phyloP scores from a whole-genome alignment of 64 coral and sea anemone species.

The Montipora efflorescens region DNA sequence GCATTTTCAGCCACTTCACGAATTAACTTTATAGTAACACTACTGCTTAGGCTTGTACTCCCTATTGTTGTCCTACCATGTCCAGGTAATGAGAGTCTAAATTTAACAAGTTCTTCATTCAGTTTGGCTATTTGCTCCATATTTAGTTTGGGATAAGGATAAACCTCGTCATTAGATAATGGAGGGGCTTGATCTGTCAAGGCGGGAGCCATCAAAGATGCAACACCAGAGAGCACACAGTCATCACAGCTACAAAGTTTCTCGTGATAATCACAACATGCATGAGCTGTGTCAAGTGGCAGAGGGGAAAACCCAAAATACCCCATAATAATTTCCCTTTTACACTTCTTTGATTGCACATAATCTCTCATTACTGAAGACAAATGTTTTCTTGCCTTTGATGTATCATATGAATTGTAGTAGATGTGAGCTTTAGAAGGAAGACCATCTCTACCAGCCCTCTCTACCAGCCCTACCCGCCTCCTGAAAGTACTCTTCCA shows the following conservation, averaged over 20 bases:
- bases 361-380: constrained; percentile 10
- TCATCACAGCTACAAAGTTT: background rate
- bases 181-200: background rate
- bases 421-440: background rate
- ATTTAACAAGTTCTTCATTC: background rate
- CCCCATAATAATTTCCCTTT: background rate
- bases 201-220: background rate
- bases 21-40: background rate
- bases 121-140: background rate
- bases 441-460: too few relatives aligned
- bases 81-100: background rate
- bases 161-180: background rate
- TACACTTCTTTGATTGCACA: background rate
- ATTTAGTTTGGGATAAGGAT: background rate
- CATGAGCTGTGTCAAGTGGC: background rate
- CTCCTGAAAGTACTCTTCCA: constrained; percentile 26
- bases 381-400: constrained; percentile 1
- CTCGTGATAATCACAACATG: background rate
- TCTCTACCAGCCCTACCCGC: too few relatives aligned
- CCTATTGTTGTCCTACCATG: background rate
- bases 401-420: constrained; percentile 30
- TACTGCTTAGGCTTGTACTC: background rate
- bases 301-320: background rate
- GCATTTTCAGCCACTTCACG: background rate
- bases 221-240: background rate